Evolutionary conservation across 53 echinoderm and acorn worm species (phyloP).

Genomic region (Arbacia lixula): DNA sequence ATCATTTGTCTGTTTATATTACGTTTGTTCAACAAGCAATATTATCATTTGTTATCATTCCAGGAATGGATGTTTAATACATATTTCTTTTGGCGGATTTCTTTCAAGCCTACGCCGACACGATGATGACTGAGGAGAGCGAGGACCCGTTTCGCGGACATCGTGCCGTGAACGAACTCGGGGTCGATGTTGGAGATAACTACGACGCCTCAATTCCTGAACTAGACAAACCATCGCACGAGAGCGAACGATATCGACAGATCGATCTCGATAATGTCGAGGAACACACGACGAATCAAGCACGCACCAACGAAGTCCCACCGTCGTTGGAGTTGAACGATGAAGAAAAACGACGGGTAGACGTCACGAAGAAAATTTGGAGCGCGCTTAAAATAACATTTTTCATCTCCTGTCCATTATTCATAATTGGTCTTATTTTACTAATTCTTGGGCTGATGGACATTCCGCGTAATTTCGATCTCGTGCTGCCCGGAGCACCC

Average conservation of each 20-base stretch:
- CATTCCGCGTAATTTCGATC: neutral
- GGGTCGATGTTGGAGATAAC: no score
- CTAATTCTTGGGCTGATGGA: neutral
- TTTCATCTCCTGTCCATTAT: neutral
- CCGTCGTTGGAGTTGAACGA: neutral
- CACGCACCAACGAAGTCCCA: neutral
- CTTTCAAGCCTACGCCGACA: no score
- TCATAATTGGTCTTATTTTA: constrained; percentile 11
- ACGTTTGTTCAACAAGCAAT: no score
- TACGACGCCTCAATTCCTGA: no score
- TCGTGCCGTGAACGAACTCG: no score
- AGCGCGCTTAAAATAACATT: neutral
- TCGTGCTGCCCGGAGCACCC: constrained; percentile 12
- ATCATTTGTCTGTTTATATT: no score
- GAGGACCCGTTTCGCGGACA: no score
- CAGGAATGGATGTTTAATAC: no score
- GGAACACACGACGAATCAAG: neutral
- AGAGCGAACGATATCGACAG: constrained; percentile 17
- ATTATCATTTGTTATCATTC: no score
- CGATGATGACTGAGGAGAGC: no score
- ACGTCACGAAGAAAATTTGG: constrained; percentile 22
- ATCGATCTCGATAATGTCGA: neutral
- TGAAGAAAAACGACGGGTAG: neutral
- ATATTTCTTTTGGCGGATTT: no score
- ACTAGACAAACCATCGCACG: neutral